These are phyloP conservation scores for Pelosia muscerda DNA, from an alignment of 2,888 invertebrate species.

Conservation along the genomic window DNA sequence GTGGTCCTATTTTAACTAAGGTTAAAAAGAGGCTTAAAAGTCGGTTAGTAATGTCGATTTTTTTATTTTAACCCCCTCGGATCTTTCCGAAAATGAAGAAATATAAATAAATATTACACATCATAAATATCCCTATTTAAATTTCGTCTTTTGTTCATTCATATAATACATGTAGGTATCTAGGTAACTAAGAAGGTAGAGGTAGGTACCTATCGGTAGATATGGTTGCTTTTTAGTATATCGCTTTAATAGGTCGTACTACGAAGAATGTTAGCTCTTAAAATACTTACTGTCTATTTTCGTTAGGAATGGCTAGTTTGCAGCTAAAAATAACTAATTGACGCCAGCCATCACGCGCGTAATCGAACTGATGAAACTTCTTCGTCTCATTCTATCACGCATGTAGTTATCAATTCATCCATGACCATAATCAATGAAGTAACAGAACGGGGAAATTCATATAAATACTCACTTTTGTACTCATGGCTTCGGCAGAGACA, in stretches of 20 bases:
- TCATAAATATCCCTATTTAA: background rate
- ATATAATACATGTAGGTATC: background rate
- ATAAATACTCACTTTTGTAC: background rate
- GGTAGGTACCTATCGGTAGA: background rate
- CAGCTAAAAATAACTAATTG: conserved; percentile 2
- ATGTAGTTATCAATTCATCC: conserved; percentile 2
- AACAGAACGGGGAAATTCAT: background rate
- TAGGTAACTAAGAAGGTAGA: background rate
- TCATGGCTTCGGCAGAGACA: background rate
- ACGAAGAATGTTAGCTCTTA: background rate
- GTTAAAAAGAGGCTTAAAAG: background rate
- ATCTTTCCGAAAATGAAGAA: background rate
- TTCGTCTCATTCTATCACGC: conserved; percentile 1
- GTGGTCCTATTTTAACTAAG: background rate
- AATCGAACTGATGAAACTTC: background rate
- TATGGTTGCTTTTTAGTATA: background rate
- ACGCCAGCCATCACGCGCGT: background rate
- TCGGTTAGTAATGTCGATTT: background rate
- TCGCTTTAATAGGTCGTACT: background rate
- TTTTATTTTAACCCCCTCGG: background rate
- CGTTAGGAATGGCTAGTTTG: background rate
- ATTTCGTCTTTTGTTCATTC: too few species aligned
- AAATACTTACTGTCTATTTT: background rate
- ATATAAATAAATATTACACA: too few species aligned
- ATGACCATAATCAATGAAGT: background rate